Conservation (phyloP, 2,888 invertebrate species). For the Hirtodrosophila cameraria region DNA sequence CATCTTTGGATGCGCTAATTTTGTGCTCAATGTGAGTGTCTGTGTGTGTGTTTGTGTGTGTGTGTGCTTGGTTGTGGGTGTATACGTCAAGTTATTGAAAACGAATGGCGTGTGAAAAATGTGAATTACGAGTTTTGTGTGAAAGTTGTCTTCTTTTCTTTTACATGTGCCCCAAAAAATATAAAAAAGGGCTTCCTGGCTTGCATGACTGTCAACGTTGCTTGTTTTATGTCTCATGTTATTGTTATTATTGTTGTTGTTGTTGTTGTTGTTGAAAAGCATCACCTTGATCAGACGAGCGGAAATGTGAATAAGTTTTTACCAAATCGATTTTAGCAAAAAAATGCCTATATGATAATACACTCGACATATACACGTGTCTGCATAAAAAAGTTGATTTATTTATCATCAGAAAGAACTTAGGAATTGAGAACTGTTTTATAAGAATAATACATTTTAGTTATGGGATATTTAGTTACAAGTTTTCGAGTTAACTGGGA, state of each 20-base stretch:
- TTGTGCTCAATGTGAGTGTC: conserved; percentile 23
- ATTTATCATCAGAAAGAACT: neutral
- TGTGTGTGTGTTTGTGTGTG: neutral
- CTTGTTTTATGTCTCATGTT: conserved; percentile 11
- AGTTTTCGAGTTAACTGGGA: too few relatives aligned
- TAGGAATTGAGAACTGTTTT: too few relatives aligned
- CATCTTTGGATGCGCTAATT: conserved; percentile 66
- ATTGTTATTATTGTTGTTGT: too few relatives aligned
- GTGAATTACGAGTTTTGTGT: conserved; percentile 54
- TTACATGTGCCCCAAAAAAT: neutral
- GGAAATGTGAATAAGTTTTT: conserved; percentile 20
- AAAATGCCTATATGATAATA: neutral
- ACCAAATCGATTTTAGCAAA: conserved; percentile 5
- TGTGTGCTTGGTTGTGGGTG: neutral
- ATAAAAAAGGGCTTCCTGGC: conserved; percentile 22
- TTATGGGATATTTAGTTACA: too few relatives aligned
- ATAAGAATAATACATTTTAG: too few relatives aligned
- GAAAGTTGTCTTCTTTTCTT: conserved; percentile 21
- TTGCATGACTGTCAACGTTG: conserved; percentile 42
- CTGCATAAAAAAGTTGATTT: neutral
- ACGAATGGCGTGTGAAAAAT: conserved; percentile 78
- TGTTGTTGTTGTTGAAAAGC: conserved; percentile 7
- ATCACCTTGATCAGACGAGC: conserved; percentile 33
- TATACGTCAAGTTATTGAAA: conserved; percentile 67
- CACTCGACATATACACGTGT: too few relatives aligned